Percentiles rank a stretch among this genome's conserved stretches.
phyloP scores from a whole-genome alignment of 2,888 invertebrate species.

The Parthenolecanium corni region DNA sequence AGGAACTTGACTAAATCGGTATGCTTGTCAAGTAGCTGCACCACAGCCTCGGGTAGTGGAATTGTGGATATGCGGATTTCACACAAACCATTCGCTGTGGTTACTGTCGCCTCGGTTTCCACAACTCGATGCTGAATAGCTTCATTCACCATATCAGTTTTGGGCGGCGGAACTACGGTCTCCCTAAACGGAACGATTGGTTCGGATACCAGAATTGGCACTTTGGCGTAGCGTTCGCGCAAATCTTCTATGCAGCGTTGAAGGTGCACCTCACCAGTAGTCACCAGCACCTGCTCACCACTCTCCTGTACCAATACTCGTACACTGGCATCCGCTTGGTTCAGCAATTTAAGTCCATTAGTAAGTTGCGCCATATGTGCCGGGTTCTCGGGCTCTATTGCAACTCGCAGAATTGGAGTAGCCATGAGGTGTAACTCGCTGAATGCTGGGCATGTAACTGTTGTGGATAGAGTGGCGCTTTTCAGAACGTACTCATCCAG shows the following conservation, averaged over 20 bases:
- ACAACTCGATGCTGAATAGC: conserved; percentile 36
- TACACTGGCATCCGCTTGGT: conserved; percentile 91
- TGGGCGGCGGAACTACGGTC: conserved; percentile 72
- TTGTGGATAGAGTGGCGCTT: conserved; percentile 77
- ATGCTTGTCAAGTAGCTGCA: conserved; percentile 58
- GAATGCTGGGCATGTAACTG: conserved; percentile 72
- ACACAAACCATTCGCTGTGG: conserved; percentile 60
- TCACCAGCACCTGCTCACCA: conserved; percentile 88
- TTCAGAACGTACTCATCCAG: conserved; percentile 73
- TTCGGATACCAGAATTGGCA: conserved; percentile 79
- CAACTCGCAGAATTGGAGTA: conserved; percentile 85
- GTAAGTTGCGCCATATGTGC: conserved; percentile 56
- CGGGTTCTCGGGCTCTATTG: conserved; percentile 74
- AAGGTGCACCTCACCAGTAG: conserved; percentile 93
- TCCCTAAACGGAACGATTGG: conserved; percentile 95
- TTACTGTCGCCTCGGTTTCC: conserved; percentile 41
- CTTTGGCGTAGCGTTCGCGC: conserved; percentile 63
- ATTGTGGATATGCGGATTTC: conserved; percentile 61
- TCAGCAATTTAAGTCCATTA: conserved; percentile 64
- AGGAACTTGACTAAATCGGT: conserved; percentile 54
- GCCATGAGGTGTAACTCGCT: conserved; percentile 64
- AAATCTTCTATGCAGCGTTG: conserved; percentile 92
- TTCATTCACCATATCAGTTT: conserved; percentile 75
- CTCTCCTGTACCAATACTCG: conserved; percentile 80
- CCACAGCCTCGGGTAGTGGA: conserved; percentile 61